These are phyloP conservation scores for Melinopterus prodromus DNA, from an alignment of 2,888 invertebrate species.

Conservation along the genomic window DNA sequence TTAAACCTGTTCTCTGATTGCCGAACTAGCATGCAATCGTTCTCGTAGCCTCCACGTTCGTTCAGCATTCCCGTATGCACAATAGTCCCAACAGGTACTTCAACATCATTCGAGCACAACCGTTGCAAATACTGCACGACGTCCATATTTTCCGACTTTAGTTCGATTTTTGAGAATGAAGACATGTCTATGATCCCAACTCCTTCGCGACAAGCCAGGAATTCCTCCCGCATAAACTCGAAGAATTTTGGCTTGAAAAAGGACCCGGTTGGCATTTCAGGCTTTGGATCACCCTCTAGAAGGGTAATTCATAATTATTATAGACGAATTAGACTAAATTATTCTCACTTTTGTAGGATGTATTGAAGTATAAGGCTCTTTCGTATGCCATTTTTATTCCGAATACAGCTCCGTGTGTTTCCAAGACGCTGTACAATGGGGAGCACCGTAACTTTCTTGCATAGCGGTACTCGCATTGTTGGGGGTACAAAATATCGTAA, in stretches of 20 bases:
- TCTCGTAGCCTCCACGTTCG: slow-evolving; percentile 74
- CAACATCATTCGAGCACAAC: slow-evolving; percentile 72
- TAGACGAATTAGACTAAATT: slow-evolving; percentile 6
- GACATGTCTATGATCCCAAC: slow-evolving; percentile 83
- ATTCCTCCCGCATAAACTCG: slow-evolving; percentile 74
- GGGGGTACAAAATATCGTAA: slow-evolving; percentile 66
- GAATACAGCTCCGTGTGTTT: slow-evolving; percentile 72
- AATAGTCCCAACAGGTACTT: slow-evolving; percentile 70
- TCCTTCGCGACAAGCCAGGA: slow-evolving; percentile 76
- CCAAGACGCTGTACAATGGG: slow-evolving; percentile 72
- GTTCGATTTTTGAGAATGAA: slow-evolving; percentile 78
- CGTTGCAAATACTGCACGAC: slow-evolving; percentile 71
- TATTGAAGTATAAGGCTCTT: slow-evolving; percentile 73
- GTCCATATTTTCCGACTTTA: slow-evolving; percentile 69
- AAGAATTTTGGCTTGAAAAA: slow-evolving; percentile 76
- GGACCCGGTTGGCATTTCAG: slow-evolving; percentile 67
- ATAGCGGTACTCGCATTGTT: slow-evolving; percentile 69
- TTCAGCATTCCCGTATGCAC: slow-evolving; percentile 78
- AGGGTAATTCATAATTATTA: slow-evolving; percentile 26
- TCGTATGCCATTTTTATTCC: slow-evolving; percentile 78
- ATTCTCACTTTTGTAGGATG: slow-evolving; percentile 62
- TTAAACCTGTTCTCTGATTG: slow-evolving; percentile 64
- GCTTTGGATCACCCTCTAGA: slow-evolving; percentile 61
- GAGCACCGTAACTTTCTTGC: slow-evolving; percentile 71
- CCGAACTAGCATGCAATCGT: slow-evolving; percentile 76